Evolutionary conservation across 2,888 invertebrate genomes (phyloP).

Genomic region (Masnerella sp.): DNA sequence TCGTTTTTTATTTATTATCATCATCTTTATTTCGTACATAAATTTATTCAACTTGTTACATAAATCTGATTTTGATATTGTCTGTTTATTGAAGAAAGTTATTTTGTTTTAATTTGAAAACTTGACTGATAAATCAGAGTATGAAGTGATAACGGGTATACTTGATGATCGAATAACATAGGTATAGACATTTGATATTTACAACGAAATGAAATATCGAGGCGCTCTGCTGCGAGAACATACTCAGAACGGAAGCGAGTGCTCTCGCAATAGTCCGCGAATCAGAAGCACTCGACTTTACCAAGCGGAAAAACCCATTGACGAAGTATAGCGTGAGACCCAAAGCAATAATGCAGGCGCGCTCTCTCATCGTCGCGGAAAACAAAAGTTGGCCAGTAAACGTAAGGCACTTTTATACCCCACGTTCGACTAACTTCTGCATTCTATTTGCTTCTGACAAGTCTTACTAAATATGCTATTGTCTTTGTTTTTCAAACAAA

Average conservation of each 20-base stretch:
- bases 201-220: constrained; percentile 30
- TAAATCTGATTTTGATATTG: too few species aligned
- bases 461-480: constrained; percentile 19
- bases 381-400: constrained; percentile 33
- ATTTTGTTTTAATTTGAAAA: too few species aligned
- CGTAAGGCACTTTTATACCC: constrained; percentile 13
- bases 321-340: constrained; percentile 29
- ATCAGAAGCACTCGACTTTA: constrained; percentile 34
- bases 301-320: constrained; percentile 35
- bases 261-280: constrained; percentile 31
- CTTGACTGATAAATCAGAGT: too few species aligned
- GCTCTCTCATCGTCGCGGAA: constrained; percentile 20
- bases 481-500: constrained; percentile 6
- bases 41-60: too few species aligned
- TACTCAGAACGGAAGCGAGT: constrained; percentile 18
- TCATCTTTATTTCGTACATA: too few species aligned
- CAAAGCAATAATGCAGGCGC: constrained; percentile 38
- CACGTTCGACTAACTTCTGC: constrained; percentile 10
- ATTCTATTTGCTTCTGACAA: constrained; percentile 16
- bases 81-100: too few species aligned
- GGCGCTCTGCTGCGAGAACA: constrained; percentile 10
- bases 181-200: constrained; percentile 14
- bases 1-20: too few species aligned
- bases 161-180: constrained; percentile 10
- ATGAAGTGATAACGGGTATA: too few species aligned